Percentiles rank a stretch among this genome's conserved stretches.
These are phyloP conservation scores for Chelonoidis abingdonii DNA, from an alignment of 2,113 vertebrate genomes.

Conservation along the genomic window DNA sequence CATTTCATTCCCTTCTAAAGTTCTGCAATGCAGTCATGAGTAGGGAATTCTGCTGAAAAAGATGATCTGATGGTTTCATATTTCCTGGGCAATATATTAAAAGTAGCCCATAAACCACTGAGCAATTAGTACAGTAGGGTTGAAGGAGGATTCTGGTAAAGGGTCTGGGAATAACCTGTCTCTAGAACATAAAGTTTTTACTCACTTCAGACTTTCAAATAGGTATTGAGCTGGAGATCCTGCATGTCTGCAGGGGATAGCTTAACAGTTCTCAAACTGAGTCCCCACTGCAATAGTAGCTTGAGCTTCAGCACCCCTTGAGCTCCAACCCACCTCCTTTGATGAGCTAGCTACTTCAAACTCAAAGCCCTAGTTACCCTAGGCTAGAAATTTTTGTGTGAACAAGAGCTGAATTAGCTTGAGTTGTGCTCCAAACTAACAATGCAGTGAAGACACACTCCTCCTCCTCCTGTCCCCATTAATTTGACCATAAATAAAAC, in stretches of 20 bases:
- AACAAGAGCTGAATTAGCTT: not conserved
- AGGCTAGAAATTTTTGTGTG: not conserved
- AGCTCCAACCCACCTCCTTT: not conserved
- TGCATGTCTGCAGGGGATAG: not conserved
- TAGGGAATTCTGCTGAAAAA: not conserved
- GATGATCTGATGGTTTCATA: not conserved
- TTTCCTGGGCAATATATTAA: not conserved
- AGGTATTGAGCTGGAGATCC: not conserved
- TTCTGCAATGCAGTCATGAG: not conserved
- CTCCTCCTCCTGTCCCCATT: rapidly evolving
- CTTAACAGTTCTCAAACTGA: not conserved
- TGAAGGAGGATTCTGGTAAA: not conserved
- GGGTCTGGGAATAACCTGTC: not conserved
- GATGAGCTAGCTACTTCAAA: not conserved
- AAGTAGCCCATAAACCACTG: not conserved
- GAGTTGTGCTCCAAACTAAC: not conserved
- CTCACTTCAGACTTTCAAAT: not conserved
- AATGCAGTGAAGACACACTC: not conserved
- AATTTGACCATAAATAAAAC: not conserved
- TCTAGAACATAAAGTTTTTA: not conserved
- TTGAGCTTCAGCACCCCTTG: not conserved
- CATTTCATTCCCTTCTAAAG: not conserved
- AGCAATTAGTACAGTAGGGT: not conserved
- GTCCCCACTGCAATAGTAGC: not conserved
- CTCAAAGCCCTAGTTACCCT: not conserved